Evolutionary conservation across 1,140 invertebrate species (phyloP), one percentile per base, ranked within the genome.

Genomic region (Oryzaephilus surinamensis): DNA sequence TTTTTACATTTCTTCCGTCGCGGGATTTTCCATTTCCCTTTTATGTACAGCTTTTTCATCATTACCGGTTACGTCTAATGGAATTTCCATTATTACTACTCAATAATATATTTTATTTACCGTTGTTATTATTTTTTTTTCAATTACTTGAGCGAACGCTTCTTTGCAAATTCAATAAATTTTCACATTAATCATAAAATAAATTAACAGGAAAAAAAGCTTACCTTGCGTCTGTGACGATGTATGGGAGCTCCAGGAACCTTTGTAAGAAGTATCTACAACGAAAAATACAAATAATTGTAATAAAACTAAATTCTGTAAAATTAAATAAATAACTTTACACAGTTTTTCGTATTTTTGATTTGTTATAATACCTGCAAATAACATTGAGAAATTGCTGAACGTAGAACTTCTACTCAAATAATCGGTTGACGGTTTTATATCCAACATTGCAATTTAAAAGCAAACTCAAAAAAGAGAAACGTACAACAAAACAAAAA

Each of bases 321-420:
- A 28, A 14, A n/a, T 28, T 28, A 28, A n/a, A n/a, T n/a, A n/a
- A n/a, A n/a, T n/a, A n/a, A n/a, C n/a, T n/a, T n/a, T n/a, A n/a
- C 4, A 20, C 19, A 20, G 8, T 2, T 24, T 24, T 2, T n/a
- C 10, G 8, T 24, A n/a, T 4, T 8, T 24, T 10, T 14, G 8
- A 30, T 30, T 13, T 5, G 4, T 12, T 6, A 4, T 20, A 38
- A 52, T 71, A 78, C 75, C 75, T 60, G 73, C 74, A 65, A 78
- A 78, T 52, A 78, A 67, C 75, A 78, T 78, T 63, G 76, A 78
- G 69, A 78, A 78, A 60, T 78, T 77, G 62, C 75, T 75, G 62
- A 78, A 78, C 34, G 74, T 76, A 55, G 75, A 75, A 59, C 74
- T 75, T 61, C 76, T 72, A 65, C 72, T 76, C 53, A 78, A 68